Base-by-base conservation (phyloP, 2,888 invertebrate species). In the Troides helena region DNA sequence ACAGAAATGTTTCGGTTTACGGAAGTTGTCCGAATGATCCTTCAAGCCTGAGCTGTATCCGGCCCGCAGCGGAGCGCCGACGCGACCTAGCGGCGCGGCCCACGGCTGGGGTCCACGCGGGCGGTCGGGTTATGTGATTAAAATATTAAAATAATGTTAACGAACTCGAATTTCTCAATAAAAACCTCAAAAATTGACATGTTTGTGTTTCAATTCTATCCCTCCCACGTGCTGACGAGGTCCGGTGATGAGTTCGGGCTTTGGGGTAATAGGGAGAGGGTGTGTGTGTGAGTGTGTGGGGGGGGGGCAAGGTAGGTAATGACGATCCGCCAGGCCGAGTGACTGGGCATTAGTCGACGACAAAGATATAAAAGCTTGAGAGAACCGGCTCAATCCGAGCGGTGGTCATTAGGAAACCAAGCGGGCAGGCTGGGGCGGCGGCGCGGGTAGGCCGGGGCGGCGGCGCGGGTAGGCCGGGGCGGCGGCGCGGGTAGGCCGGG, bases 51-150 rank as follows among this genome's bases (percentile, higher is more conserved):
- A 7, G 7, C 39, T 10, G 39, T 39, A 39, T 7, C 39, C 30
- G 10, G 39, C 39, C 39, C 7, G 39, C 39, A 10, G 39, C 39
- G 1, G 68, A 72, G 72, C 72, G 72, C 74, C 68, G 69, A 68
- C 62, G 65, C 58, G 68, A 67, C 60, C 5, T 86, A 87, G 87
- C 83, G 82, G 80, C 81, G 86, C 83, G 83, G 85, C 87, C 85
- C 87, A 85, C 86, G 87, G 88, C 87, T 85, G 83, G 87, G 87
- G 84, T 82, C 77, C 81, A 86, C 85, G 88, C 87, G 89, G 87
- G 85, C 75, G 75, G 80, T 82, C 87, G 86, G 86, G 88, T 87
- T 89, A 88, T 89, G 88, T 87, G 85, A 83, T 74, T 76, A 81
- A 85, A 81, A 75, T 86, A 85, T 74, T 76, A 81, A 85, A 81